Conservation (phyloP, 2,888 invertebrate species). For the Aromia moschata region DNA sequence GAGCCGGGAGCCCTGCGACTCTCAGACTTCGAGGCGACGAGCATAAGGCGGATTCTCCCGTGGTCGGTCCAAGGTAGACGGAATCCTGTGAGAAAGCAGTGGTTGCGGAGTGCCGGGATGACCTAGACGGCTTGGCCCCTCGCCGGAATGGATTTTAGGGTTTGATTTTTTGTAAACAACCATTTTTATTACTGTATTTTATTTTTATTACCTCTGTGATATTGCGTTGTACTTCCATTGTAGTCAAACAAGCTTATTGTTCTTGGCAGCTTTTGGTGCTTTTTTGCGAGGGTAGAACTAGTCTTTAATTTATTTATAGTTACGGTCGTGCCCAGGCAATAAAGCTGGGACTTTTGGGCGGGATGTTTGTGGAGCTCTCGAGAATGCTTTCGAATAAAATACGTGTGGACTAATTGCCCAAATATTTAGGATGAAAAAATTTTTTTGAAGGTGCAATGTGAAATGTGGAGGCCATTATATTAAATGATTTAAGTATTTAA, state of each 20-base stretch:
- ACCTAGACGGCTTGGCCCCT: slow-evolving; percentile 60
- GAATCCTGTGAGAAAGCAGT: slow-evolving; percentile 57
- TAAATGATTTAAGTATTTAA: too few species aligned
- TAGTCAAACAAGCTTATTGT: slow-evolving; percentile 55
- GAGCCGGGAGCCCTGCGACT: slow-evolving; percentile 48
- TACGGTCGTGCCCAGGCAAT: slow-evolving; percentile 33
- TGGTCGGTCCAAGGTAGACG: slow-evolving; percentile 37
- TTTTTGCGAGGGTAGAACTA: slow-evolving; percentile 42
- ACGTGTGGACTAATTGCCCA: background rate
- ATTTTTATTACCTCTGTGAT: slow-evolving; percentile 52
- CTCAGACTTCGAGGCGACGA: slow-evolving; percentile 46
- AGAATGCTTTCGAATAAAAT: slow-evolving; percentile 8
- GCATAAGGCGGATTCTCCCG: slow-evolving; percentile 47
- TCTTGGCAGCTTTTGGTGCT: slow-evolving; percentile 36
- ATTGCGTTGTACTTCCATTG: slow-evolving; percentile 50
- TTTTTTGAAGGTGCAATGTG: too few species aligned
- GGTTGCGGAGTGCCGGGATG: slow-evolving; percentile 25
- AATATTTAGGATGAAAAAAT: too few species aligned
- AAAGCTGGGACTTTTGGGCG: slow-evolving; percentile 41
- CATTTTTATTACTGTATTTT: slow-evolving; percentile 55
- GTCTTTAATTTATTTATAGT: slow-evolving; percentile 49
- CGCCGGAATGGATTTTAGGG: slow-evolving; percentile 56
- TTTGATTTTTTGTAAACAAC: slow-evolving; percentile 57
- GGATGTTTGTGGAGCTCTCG: slow-evolving; percentile 38
- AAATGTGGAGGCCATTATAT: too few species aligned